phyloP scores from a whole-genome alignment of 2,797 vertebrate genomes.

The Hirundo rustica region DNA sequence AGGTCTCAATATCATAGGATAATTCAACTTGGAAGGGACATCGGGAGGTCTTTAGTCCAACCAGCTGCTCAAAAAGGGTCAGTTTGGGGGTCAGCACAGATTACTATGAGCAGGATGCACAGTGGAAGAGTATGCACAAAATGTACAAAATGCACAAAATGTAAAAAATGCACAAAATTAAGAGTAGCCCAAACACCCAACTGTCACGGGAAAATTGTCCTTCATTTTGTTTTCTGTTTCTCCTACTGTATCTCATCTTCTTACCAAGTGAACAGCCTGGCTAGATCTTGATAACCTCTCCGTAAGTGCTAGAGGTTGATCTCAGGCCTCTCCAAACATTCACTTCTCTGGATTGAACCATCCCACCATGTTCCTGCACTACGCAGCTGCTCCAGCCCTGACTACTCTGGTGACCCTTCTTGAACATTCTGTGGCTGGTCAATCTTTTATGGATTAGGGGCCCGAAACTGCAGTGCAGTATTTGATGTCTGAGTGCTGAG shows the following conservation, averaged over 20 bases:
- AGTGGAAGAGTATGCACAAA: no score
- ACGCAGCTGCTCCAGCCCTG: not conserved
- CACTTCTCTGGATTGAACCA: not conserved
- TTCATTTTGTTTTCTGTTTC: not conserved
- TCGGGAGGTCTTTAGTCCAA: not conserved
- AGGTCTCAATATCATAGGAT: not conserved
- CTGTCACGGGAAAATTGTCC: not conserved
- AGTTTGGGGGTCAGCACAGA: not conserved
- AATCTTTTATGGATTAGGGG: not conserved
- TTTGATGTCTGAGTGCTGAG: not conserved
- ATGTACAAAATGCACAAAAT: no score
- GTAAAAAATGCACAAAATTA: no score
- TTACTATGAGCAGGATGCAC: not conserved
- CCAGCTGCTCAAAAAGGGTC: not conserved
- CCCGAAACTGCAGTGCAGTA: fast-evolving
- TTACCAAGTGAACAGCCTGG: not conserved
- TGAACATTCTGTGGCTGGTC: no score
- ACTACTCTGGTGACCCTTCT: not conserved
- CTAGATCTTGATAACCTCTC: not conserved
- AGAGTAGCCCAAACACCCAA: no score
- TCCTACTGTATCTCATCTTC: not conserved
- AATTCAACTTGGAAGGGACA: not conserved
- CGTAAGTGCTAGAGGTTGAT: not conserved
- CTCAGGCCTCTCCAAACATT: not conserved
- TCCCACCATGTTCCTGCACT: fast-evolving